phyloP scores from a whole-genome alignment of 2,797 vertebrate genomes.

The Paratrypauchen microcephalus region DNA sequence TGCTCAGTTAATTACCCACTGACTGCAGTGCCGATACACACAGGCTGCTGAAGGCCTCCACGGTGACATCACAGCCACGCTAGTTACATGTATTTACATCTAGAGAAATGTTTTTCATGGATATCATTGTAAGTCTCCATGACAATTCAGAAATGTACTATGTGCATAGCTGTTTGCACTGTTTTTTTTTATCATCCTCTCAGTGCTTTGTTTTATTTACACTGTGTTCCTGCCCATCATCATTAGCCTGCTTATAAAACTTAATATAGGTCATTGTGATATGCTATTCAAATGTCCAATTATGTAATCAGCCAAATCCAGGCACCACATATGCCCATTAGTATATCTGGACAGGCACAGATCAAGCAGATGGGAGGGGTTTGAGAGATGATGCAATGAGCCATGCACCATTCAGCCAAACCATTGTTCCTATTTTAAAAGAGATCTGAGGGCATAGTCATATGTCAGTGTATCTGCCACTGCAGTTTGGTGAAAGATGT shows the following conservation, averaged over 20 bases:
- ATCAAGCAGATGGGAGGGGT: conserved; percentile 18
- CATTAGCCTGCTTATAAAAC: conserved; percentile 73
- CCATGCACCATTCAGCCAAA: conserved; percentile 27
- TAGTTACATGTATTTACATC: conserved; percentile 15
- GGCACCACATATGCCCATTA: conserved; percentile 66
- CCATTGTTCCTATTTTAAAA: conserved; percentile 6
- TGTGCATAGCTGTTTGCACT: conserved; percentile 18
- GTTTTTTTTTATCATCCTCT: conserved; percentile 38
- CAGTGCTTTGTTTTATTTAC: conserved; percentile 38
- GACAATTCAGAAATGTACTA: conserved; percentile 11
- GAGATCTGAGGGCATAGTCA: not conserved
- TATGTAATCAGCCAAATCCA: conserved; percentile 81
- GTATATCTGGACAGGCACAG: conserved; percentile 60
- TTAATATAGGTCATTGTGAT: conserved; percentile 73
- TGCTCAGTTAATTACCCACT: conserved; percentile 74
- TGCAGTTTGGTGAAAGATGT: not conserved
- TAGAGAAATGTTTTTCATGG: conserved; percentile 7
- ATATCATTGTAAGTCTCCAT: not conserved
- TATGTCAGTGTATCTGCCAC: too few relatives aligned
- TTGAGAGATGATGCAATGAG: conserved; percentile 49
- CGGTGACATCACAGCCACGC: conserved; percentile 23
- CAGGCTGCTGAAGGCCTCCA: conserved; percentile 51
- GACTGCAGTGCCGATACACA: conserved; percentile 63
- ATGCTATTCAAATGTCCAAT: conserved; percentile 79
- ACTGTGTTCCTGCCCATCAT: conserved; percentile 57